Evolutionary conservation across 2,797 vertebrate genomes (phyloP).

Genomic region (Choloepus didactylus): DNA sequence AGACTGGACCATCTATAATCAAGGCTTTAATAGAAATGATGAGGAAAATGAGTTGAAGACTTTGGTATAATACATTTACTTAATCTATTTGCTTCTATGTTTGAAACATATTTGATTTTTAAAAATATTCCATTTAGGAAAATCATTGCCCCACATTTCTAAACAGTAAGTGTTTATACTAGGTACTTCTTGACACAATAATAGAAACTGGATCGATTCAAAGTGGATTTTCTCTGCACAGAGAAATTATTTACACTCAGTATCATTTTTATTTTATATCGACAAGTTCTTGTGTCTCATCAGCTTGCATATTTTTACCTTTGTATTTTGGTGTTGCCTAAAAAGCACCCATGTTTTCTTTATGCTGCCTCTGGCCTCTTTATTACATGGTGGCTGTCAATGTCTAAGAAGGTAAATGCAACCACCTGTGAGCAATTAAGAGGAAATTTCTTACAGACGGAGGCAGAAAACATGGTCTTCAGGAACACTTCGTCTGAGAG

Average conservation of each 20-base stretch:
- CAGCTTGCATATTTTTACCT: neutral
- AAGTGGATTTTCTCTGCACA: neutral
- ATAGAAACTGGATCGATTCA: neutral
- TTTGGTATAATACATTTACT: neutral
- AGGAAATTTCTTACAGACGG: neutral
- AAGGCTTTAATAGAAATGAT: constrained; percentile 9
- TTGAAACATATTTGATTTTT: neutral
- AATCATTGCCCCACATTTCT: neutral
- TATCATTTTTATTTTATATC: neutral
- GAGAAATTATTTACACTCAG: neutral
- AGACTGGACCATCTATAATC: neutral
- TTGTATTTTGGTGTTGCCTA: neutral
- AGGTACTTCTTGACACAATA: constrained; percentile 15
- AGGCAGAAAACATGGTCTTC: neutral
- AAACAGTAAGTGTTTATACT: neutral
- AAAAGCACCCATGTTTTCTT: neutral
- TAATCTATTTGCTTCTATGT: constrained; percentile 33
- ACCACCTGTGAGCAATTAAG: neutral
- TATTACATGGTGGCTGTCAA: neutral
- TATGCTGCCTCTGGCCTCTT: neutral
- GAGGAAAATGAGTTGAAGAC: constrained; percentile 28
- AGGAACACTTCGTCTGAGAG: neutral
- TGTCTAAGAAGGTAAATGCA: neutral
- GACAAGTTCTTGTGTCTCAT: neutral
- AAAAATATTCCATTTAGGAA: neutral